Base-by-base conservation (phyloP, 2,113 vertebrate species). In the Dermatemys mawii region DNA sequence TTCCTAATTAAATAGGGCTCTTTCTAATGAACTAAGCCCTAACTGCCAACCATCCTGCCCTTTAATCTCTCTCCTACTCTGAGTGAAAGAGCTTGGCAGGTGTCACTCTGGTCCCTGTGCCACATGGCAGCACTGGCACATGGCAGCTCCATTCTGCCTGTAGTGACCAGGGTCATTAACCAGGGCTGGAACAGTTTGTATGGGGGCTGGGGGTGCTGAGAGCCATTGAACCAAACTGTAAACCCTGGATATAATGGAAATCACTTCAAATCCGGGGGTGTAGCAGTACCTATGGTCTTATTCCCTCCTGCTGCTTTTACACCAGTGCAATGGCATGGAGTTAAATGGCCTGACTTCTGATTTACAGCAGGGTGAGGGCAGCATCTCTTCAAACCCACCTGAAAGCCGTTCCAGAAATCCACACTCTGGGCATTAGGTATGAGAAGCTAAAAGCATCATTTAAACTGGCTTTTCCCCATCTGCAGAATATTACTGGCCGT, bases 1-100 rank as follows among this genome's bases (percentile, higher is more conserved):
- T 96, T 96, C 94, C 97, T 96, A 97, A 97, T 97, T 97, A 97
- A 97, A 97, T 94, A 80, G 95, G 86, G 88, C 88, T 96, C 84
- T 93, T 92, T 82, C 93, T 97, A 96, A 97, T 84, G 95, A 97
- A 96, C 96, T 55, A 84, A 94, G 92, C 90, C 79, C 90, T 87
- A 92, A 79, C 94, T 7, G 2, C 90, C 92, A 95, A 88, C 60
- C 82, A 92, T 88, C 91, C 84, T 90, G 50, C 93, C 84, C 96
- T 97, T 95, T 97, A 93, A 97, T 97, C 95, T 97, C 92, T 90
- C 76, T 27, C 70, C 86, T 70, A 70, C 29, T 38, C 14, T 0
- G 27, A 91, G 84, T 50, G 82, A 76, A 96, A 91, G 93, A 82
- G 90, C 84, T 91, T 97, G 95, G 95, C 96, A 96, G 93, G 94